Evolutionary conservation across 2,888 invertebrate species (phyloP).

Genomic region (Dusona sp.): DNA sequence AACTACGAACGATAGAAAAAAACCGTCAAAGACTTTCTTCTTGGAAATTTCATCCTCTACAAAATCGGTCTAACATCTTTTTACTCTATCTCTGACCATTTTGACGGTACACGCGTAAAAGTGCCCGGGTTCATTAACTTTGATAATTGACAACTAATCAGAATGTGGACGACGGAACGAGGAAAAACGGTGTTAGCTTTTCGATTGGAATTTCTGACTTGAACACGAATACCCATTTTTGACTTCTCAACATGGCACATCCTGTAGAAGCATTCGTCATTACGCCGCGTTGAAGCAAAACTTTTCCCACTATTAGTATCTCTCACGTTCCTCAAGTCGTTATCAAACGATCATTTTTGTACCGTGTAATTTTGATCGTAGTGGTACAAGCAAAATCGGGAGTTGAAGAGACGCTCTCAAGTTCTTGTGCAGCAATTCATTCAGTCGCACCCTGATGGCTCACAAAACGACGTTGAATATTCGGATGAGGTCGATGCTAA

Average conservation of each 20-base stretch:
- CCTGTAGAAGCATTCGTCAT: background rate
- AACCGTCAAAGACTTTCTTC: background rate
- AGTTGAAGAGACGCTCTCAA: conserved; percentile 89
- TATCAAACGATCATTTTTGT: conserved; percentile 4
- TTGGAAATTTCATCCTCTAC: background rate
- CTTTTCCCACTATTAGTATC: too few species aligned
- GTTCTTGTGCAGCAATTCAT: conserved; percentile 87
- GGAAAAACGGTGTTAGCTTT: too few species aligned
- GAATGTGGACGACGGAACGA: too few species aligned
- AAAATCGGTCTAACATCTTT: background rate
- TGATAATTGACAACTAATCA: background rate
- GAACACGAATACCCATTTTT: background rate
- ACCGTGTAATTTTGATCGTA: conserved; percentile 79
- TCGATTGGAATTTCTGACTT: background rate
- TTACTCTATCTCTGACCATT: background rate
- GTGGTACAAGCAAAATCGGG: conserved; percentile 92
- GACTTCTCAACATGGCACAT: background rate
- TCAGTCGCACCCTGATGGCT: conserved; percentile 86
- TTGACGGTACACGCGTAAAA: background rate
- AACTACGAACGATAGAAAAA: background rate
- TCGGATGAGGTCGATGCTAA: conserved; percentile 82
- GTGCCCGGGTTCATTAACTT: background rate
- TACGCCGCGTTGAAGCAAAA: background rate
- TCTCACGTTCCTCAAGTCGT: background rate
- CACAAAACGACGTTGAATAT: conserved; percentile 82